Conservation (phyloP, 2,888 invertebrate genomes). For the Hipparchia sbordonii region DNA sequence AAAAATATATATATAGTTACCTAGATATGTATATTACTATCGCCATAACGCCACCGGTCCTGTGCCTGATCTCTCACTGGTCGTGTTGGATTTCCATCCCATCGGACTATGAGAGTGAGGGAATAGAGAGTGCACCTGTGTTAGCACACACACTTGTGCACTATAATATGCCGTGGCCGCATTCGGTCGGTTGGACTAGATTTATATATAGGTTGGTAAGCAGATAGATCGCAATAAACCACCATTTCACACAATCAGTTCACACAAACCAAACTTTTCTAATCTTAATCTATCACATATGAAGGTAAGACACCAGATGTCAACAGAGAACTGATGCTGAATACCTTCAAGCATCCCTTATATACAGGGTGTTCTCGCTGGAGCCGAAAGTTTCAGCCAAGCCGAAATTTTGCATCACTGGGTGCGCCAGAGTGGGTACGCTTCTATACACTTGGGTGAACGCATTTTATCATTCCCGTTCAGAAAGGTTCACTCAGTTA, state of each 20-base stretch:
- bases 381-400: constrained; percentile 59
- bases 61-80: too few relatives aligned
- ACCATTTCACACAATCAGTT: neutral
- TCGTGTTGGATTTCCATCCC: too few relatives aligned
- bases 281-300: neutral
- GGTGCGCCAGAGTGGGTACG: constrained; percentile 52
- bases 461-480: constrained; percentile 13
- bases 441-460: constrained; percentile 38
- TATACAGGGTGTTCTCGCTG: constrained; percentile 55
- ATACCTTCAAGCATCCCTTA: constrained; percentile 47
- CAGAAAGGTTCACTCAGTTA: neutral
- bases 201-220: too few relatives aligned
- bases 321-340: constrained; percentile 50
- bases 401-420: constrained; percentile 54
- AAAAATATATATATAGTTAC: too few relatives aligned
- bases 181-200: too few relatives aligned
- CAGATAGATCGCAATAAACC: too few relatives aligned
- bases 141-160: too few relatives aligned
- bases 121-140: too few relatives aligned
- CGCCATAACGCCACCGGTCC: too few relatives aligned
- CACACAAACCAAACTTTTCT: neutral
- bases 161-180: too few relatives aligned
- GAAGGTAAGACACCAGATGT: constrained; percentile 38
- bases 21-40: too few relatives aligned
- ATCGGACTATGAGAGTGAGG: too few relatives aligned